A percentile compares a stretch with the other conserved stretches of the same genome.
Evolutionary conservation across 2,797 vertebrate genomes (phyloP).

Genomic region (Gallinago solitaria): DNA sequence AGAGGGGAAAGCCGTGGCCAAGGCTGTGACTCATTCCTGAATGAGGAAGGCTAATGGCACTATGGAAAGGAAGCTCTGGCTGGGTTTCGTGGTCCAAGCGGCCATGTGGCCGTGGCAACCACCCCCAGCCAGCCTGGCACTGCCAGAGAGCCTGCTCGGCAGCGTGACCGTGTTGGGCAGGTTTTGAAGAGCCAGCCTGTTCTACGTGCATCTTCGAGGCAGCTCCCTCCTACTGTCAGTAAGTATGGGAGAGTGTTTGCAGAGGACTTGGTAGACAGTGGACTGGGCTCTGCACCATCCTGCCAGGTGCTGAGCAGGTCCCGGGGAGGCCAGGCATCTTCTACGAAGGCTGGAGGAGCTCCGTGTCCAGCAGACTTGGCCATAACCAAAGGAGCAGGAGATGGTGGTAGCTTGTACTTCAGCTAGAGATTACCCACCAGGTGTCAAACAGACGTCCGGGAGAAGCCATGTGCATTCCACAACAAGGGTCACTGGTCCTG

Average conservation of each 20-base stretch:
- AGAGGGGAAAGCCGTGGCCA: neutral
- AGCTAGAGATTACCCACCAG: neutral
- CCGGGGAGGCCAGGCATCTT: neutral
- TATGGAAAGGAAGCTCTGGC: neutral
- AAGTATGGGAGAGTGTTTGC: neutral
- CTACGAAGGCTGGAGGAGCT: neutral
- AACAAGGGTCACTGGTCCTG: neutral
- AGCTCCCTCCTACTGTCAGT: neutral
- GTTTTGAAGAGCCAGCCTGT: neutral
- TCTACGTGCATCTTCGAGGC: fast-evolving
- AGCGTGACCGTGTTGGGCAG: fast-evolving
- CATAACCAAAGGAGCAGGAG: neutral
- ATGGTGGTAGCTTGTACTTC: neutral
- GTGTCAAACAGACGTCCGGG: neutral
- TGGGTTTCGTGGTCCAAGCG: neutral
- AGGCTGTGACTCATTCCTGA: neutral
- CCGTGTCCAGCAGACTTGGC: neutral
- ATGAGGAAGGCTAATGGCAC: neutral
- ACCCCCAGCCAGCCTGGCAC: fast-evolving
- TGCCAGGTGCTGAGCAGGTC: neutral
- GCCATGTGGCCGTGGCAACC: neutral
- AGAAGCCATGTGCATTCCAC: neutral
- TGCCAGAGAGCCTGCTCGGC: neutral
- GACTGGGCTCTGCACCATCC: neutral
- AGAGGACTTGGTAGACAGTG: neutral